Conservation (phyloP, 2,888 invertebrate species). For the Tiliacea aurago region DNA sequence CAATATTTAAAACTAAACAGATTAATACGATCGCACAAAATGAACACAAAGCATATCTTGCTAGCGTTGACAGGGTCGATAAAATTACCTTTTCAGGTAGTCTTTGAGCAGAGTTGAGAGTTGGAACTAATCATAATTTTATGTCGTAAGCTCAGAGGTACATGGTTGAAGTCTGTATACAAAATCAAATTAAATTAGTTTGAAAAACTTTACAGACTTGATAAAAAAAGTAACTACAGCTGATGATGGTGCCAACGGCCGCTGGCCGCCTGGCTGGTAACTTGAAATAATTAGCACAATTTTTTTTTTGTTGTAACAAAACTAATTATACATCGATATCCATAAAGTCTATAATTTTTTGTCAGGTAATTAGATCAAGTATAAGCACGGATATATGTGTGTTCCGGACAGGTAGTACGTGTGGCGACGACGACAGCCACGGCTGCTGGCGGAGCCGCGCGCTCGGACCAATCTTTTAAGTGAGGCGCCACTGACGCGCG, state of each 20-base stretch:
- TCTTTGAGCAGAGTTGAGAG: neutral
- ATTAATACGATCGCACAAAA: slow-evolving; percentile 25
- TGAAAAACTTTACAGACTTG: neutral
- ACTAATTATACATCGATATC: neutral
- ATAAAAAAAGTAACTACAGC: neutral
- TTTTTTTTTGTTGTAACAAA: no score
- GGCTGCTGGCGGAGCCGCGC: no score
- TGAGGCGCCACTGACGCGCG: no score
- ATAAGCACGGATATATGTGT: no score
- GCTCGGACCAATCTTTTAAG: no score
- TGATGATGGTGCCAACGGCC: neutral
- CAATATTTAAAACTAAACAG: slow-evolving; percentile 34
- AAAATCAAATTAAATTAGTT: neutral
- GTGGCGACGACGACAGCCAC: no score
- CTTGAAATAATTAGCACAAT: neutral
- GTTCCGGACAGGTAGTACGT: no score
- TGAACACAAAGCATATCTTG: slow-evolving; percentile 17
- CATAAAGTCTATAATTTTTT: neutral
- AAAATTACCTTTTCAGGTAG: slow-evolving; percentile 38
- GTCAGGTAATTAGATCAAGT: neutral
- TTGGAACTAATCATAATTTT: slow-evolving; percentile 12
- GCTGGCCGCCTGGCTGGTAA: no score
- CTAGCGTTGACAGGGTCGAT: slow-evolving; percentile 9
- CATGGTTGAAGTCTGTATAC: neutral
- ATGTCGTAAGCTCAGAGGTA: neutral